Conservation (phyloP, 1,140 invertebrate genomes). For the Drosophila rhopaloa region DNA sequence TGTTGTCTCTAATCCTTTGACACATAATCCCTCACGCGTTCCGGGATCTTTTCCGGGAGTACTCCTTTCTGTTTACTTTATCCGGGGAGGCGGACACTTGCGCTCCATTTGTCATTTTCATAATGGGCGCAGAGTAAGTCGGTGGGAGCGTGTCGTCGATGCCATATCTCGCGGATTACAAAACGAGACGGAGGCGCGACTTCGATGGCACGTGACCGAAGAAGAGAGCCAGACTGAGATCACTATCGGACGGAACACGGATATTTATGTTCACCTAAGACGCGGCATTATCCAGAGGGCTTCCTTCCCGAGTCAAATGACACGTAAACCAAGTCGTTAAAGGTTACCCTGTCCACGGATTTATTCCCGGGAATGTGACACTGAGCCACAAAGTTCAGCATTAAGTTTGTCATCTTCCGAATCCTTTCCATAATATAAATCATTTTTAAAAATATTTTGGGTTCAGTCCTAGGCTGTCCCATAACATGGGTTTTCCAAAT, state of each 20-base stretch:
- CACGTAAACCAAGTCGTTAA: constrained; percentile 72
- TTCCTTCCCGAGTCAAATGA: constrained; percentile 47
- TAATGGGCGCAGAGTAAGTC: constrained; percentile 58
- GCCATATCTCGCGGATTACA: constrained; percentile 62
- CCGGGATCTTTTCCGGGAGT: constrained; percentile 6
- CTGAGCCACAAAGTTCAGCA: constrained; percentile 23
- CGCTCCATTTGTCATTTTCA: constrained; percentile 75
- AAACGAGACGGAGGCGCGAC: constrained; percentile 36
- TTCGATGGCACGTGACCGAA: constrained; percentile 50
- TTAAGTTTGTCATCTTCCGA: constrained; percentile 8
- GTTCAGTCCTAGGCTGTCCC: no score
- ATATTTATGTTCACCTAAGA: constrained; percentile 75
- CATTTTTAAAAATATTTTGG: background rate
- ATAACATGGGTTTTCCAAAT: no score
- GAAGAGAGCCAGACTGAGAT: constrained; percentile 36
- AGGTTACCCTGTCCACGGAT: constrained; percentile 17
- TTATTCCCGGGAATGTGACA: constrained; percentile 19
- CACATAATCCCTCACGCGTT: constrained; percentile 59
- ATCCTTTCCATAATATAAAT: background rate
- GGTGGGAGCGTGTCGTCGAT: constrained; percentile 56
- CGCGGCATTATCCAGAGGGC: constrained; percentile 36
- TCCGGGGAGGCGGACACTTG: constrained; percentile 44
- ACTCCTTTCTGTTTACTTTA: constrained; percentile 39
- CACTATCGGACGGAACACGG: constrained; percentile 53
- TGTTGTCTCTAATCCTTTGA: constrained; percentile 60